Percentiles rank a stretch among this genome's conserved stretches.
These are phyloP conservation scores for Sisor rabdophorus DNA, from an alignment of 2,113 vertebrate genomes.

Conservation along the genomic window DNA sequence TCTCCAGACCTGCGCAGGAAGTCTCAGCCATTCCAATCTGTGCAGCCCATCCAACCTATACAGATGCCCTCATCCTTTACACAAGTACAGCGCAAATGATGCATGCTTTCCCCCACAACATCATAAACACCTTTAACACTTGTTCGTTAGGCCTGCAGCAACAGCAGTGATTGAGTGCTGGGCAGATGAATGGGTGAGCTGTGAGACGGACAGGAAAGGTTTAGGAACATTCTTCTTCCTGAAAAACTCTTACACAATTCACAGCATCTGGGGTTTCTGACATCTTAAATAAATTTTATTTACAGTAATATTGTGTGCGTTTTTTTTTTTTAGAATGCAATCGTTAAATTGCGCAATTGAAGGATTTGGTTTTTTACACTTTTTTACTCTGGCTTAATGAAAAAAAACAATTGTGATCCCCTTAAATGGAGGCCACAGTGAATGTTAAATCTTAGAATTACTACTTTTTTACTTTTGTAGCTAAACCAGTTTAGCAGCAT, in stretches of 20 bases:
- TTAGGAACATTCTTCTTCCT: not conserved
- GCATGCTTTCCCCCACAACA: not conserved
- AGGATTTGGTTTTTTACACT: too few species aligned
- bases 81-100: slow-evolving; percentile 90
- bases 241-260: slow-evolving; percentile 26
- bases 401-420: not conserved
- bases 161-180: not conserved
- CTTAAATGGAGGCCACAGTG: not conserved
- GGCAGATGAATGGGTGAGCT: not conserved
- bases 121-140: slow-evolving; percentile 26
- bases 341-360: too few species aligned
- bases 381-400: too few species aligned
- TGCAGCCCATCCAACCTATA: slow-evolving; percentile 80
- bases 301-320: slow-evolving; percentile 34
- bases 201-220: not conserved
- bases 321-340: not conserved
- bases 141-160: slow-evolving; percentile 43
- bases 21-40: slow-evolving; percentile 68
- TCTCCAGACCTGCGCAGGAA: slow-evolving; percentile 84
- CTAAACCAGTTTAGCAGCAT: not conserved
- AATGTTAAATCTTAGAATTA: too few species aligned
- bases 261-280: slow-evolving; percentile 40
- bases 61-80: slow-evolving; percentile 84
- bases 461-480: too few species aligned
- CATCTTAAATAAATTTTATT: slow-evolving; percentile 52